Base-by-base conservation (phyloP, 2,888 invertebrate genomes). In the Cephus pygmeus region DNA sequence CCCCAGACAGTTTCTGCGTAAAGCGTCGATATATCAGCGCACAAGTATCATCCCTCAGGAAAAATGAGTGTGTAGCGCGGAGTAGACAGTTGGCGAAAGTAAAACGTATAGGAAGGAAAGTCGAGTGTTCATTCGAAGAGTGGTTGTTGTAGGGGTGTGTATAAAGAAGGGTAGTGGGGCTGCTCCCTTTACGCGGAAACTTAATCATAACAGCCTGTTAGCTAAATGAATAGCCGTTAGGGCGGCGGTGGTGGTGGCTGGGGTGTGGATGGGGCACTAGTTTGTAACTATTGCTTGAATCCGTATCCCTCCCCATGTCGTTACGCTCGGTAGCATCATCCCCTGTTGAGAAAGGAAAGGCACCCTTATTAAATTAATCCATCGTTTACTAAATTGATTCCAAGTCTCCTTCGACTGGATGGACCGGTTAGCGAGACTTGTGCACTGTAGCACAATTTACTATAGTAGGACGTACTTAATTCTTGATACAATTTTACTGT, bases 201-300 rank as follows among this genome's bases (percentile, higher is more conserved):
- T 88, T 88, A 88, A 89, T 89, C 89, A 88, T 88, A 89, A 89
- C 89, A 88, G 88, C 86, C 88, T 88, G 89, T 88, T 88, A 89
- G 89, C 87, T 86, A 88, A 88, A 88, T 89, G 88, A 87, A 88
- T 85, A 87, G 84, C 85, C 82, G 83, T 82, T 80, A 81, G 84
- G 82, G 83, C 83, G 85, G 82, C 77, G 81, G 79, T 82, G 81
- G 81, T 82, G 83, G 84, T 85, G 85, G 86, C 36, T 83, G 71
- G 56, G 56, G 56, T 56, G 56, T 56, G 23, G 56, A 56, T 83
- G 84, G 85, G 83, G 82, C 85, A 85, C 83, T 85, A 86, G 83
- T 85, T 81, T 80, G 80, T 83, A 85, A 84, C 86, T 85, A 87
- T 85, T 85, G 85, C 85, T 85, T 81, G 82, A 83, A 86, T 85